These are phyloP conservation scores for Cephonodes hylas DNA, from an alignment of 2,888 invertebrate genomes.

Conservation along the genomic window DNA sequence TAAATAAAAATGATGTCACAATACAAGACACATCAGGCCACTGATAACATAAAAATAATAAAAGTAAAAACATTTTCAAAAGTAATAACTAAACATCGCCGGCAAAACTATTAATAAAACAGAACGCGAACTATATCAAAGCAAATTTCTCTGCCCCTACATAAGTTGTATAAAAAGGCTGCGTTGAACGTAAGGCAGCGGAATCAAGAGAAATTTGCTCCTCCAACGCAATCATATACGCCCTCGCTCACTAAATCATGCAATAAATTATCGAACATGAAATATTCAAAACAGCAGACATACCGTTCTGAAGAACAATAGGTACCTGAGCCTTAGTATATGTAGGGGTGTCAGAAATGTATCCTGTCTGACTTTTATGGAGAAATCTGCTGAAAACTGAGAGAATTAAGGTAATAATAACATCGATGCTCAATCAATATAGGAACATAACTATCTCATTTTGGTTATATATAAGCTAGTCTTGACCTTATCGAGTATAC, in stretches of 20 bases:
- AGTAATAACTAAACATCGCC: not conserved
- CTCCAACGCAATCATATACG: conserved; percentile 45
- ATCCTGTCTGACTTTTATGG: not conserved
- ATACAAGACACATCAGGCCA: too few relatives aligned
- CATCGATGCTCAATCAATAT: too few relatives aligned
- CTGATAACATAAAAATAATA: too few relatives aligned
- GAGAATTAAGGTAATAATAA: too few relatives aligned
- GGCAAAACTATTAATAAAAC: not conserved
- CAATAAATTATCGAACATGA: conserved; percentile 74
- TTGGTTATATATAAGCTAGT: too few relatives aligned
- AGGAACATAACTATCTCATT: too few relatives aligned
- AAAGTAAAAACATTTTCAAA: too few relatives aligned
- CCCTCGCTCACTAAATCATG: conserved; percentile 67
- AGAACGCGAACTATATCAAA: conserved; percentile 33
- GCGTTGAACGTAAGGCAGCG: conserved; percentile 36
- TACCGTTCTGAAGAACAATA: conserved; percentile 60
- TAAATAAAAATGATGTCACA: too few relatives aligned
- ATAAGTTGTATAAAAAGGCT: conserved; percentile 49
- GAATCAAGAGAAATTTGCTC: conserved; percentile 31
- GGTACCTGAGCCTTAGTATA: conserved; percentile 48
- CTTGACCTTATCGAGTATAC: too few relatives aligned
- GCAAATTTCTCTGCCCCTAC: conserved; percentile 43
- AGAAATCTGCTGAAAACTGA: not conserved
- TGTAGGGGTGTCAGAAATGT: conserved; percentile 28
- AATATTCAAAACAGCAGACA: conserved; percentile 71